Evolutionary conservation across 2,888 invertebrate species (phyloP), one percentile per base, ranked within the genome.

Genomic region (Troides helena): DNA sequence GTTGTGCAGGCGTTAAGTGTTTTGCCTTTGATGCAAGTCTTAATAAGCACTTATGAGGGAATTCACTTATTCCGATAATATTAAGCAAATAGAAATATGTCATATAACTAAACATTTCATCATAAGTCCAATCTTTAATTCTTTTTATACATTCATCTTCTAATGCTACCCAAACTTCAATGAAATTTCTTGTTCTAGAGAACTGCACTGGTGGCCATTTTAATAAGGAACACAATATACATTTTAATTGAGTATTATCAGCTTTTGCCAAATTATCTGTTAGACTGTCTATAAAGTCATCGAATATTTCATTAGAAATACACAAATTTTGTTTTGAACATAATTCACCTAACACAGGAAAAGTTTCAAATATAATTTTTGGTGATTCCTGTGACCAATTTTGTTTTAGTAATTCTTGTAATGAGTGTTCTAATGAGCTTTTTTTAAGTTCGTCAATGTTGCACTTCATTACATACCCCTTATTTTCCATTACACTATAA

Each of bases 41-140:
- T 62, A 93, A 92, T 18, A 95, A 74, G 36, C 93, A 86, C 72
- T 89, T 89, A 74, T 81, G 86, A 25, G 93, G 88, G 81, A 93
- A 96, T 72, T 95, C 94, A 74, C 94, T 92, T 17, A 88, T 80
- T 78, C 89, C 93, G 4, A 88, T 88, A 66, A 94, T 85, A 80
- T 93, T 92, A 65, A 95, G 77, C 75, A 93, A 89, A 80, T 94
- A 95, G 94, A 96, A 96, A 56, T 94, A 87, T 78, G 96, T 94
- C 63, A 94, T 89, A 72, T 94, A 93, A 66, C 88, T 80, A n/a
- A 97, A 86, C 71, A 94, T 77, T 75, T 94, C 88, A 64, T 94
- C 89, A 18, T 83, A 78, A 23, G 90, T 81, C 95, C 95, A 95
- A 0, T 80, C 75, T 81, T 80, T 72, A 0, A 87, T 75, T 74